Conservation (phyloP, 2,797 vertebrate species). For the Chaenodraco wilsoni region DNA sequence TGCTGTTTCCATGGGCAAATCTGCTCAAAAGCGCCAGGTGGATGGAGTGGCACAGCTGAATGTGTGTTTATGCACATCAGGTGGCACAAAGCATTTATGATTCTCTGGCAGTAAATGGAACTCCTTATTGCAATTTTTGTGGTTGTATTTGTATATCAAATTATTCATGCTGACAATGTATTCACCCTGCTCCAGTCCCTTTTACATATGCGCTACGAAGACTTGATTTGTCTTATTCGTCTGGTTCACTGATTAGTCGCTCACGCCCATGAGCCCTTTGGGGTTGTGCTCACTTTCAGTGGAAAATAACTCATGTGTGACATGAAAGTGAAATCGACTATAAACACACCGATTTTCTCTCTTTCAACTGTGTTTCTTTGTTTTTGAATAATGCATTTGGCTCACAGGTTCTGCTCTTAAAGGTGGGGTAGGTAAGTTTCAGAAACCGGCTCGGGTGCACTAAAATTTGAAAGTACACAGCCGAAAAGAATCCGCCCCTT, state of each 20-base stretch:
- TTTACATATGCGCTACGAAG: slow-evolving; percentile 1
- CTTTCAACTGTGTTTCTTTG: background rate
- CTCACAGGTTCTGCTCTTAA: slow-evolving; percentile 12
- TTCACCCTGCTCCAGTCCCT: background rate
- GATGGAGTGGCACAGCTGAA: background rate
- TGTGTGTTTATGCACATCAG: slow-evolving; percentile 15
- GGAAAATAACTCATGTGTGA: background rate
- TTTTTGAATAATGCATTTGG: slow-evolving; percentile 18
- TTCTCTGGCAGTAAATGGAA: slow-evolving; percentile 12
- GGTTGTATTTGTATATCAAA: background rate
- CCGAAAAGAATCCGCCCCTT: no score
- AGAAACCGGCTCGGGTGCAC: no score
- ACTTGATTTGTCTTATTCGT: slow-evolving; percentile 1
- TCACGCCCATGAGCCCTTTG: slow-evolving; percentile 4
- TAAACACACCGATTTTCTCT: slow-evolving; percentile 11
- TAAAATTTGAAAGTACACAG: no score
- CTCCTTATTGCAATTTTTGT: background rate
- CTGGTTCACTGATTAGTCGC: slow-evolving; percentile 22
- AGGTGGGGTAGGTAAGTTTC: no score
- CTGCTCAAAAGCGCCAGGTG: background rate
- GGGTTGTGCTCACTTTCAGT: slow-evolving; percentile 7
- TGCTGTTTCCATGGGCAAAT: slow-evolving; percentile 10
- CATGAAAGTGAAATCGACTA: slow-evolving; percentile 1
- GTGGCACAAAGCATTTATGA: slow-evolving; percentile 17
- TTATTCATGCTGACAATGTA: background rate